Conservation (phyloP, 2,113 vertebrate genomes). For the Isurus oxyrinchus region DNA sequence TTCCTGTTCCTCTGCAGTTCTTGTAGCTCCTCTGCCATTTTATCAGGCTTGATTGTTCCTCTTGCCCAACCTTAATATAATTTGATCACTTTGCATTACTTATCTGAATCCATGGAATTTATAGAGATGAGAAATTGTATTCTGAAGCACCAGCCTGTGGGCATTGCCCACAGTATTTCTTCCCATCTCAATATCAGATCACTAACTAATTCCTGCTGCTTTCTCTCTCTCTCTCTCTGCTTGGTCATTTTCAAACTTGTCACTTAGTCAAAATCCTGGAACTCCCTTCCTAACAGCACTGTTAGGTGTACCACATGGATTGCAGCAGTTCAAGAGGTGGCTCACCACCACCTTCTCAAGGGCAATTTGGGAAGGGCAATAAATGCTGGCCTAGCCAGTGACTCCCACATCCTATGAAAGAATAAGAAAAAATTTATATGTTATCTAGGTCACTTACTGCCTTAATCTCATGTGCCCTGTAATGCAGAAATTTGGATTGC, state of each 20-base stretch:
- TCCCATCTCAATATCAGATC: background rate
- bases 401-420: too few species aligned
- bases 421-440: background rate
- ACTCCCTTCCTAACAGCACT: too few species aligned
- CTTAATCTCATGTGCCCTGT: background rate
- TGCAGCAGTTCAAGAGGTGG: too few species aligned
- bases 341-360: too few species aligned
- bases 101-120: background rate
- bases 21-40: background rate
- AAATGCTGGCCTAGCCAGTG: too few species aligned
- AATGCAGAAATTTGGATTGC: background rate
- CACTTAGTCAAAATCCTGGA: too few species aligned
- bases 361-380: too few species aligned
- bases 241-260: background rate
- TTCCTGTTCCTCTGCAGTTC: background rate
- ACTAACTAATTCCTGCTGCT: background rate
- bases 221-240: background rate
- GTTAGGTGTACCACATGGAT: too few species aligned
- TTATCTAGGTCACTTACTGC: background rate
- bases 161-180: background rate
- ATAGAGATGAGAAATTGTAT: background rate
- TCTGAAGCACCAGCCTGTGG: background rate
- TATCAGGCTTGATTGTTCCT: background rate
- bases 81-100: background rate
- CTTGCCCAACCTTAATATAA: background rate